Base-by-base conservation (phyloP, 2,797 vertebrate species). In the Sebastes flavidus region DNA sequence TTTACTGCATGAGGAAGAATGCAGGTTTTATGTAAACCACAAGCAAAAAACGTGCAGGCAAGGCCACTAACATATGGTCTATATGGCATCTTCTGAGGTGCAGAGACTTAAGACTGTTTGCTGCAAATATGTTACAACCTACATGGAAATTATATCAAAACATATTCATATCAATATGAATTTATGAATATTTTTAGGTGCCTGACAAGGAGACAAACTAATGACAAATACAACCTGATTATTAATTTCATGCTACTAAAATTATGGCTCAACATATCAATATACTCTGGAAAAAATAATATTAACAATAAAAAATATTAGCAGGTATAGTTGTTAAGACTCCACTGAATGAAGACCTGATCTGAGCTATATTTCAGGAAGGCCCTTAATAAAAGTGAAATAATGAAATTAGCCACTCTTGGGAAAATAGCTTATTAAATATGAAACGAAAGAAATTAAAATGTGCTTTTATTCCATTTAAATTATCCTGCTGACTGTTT, bases 21-120 rank as follows among this genome's bases (percentile, higher is more conserved):
- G 65, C 12, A 60, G 30, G 3, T 75, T 90, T 79, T 65, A 80
- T 72, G 32, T 6, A 30, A 83, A 84, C 55, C 70, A 78, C 72
- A 58, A n/a, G 10, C 38, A 60, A 72, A 78, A 67, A 67, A 55
- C 9, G 3, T 58, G 7, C 29, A 60, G 20, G 4, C 18, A 60
- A 79, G 60, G 81, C 67, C 74, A 82, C 34, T 22, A 27, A 76
- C 16, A 42, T 27, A 4, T 18, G 25, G 18, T 59, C 6, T 67
- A 20, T 65, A 8, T 56, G 38, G 54, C 24, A 78, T 80, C 7
- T 25, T 60, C 2, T 14, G 9, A 29, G 30, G 12, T 55, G 34
- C 30, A 82, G 75, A 24, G 2, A 73, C 10, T 13, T 2, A 2
- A 42, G 1, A 72, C 14, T 8, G 24, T 69, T 27, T 52, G 60